Conservation (phyloP, 2,113 vertebrate genomes). For the Nansenia antarctica region DNA sequence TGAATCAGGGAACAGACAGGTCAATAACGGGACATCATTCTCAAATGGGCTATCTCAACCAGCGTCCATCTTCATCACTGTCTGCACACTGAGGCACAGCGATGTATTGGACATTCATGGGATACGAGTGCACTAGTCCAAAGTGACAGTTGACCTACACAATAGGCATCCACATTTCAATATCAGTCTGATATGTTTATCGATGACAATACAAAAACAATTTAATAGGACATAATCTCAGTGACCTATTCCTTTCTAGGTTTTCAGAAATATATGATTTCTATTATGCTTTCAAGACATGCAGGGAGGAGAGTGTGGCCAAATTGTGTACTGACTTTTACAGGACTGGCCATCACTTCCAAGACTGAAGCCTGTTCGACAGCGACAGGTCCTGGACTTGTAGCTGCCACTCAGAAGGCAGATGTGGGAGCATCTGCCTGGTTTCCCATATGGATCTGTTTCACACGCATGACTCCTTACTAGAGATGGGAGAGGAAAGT, state of each 20-base stretch:
- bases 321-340: conserved; percentile 88
- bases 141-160: conserved; percentile 51
- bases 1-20: conserved; percentile 64
- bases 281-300: neutral
- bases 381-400: conserved; percentile 92
- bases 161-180: conserved; percentile 26
- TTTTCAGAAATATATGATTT: neutral
- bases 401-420: conserved; percentile 93
- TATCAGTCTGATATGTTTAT: too few species aligned
- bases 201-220: too few species aligned
- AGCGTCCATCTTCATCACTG: conserved; percentile 55
- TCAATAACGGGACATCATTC: conserved; percentile 61
- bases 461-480: conserved; percentile 93
- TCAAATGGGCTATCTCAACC: conserved; percentile 51
- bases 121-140: conserved; percentile 24
- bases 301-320: neutral
- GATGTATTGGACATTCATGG: too few species aligned
- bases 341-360: conserved; percentile 89
- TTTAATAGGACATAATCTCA: neutral
- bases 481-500: conserved; percentile 53
- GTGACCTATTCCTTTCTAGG: neutral
- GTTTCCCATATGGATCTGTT: conserved; percentile 79
- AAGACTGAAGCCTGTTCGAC: conserved; percentile 88
- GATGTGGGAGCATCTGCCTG: conserved; percentile 91
- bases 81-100: conserved; percentile 30